Evolutionary conservation across 2,797 vertebrate species (phyloP).

Genomic region (Crypturellus tataupa): DNA sequence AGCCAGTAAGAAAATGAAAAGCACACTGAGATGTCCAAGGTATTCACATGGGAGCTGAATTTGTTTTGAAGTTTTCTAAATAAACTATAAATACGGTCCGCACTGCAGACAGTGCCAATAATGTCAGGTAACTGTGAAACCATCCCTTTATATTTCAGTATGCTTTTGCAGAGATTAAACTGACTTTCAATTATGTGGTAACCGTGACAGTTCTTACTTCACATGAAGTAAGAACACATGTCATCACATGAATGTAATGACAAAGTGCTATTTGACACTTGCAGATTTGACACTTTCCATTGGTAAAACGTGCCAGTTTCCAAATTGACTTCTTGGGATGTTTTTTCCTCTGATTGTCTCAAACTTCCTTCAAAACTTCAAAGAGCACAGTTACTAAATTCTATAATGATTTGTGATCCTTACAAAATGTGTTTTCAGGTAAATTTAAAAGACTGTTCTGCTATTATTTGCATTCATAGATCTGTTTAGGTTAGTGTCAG

Average conservation of each 20-base stretch:
- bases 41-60: background rate
- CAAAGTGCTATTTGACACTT: background rate
- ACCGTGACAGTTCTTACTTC: slow-evolving; percentile 46
- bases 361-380: slow-evolving; percentile 33
- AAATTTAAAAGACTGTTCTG: background rate
- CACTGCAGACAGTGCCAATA: background rate
- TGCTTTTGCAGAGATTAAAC: slow-evolving; percentile 19
- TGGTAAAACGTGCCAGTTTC: slow-evolving; percentile 10
- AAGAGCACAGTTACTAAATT: slow-evolving; percentile 13
- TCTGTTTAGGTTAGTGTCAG: background rate
- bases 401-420: background rate
- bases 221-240: too few relatives aligned
- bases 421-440: background rate
- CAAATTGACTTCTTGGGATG: background rate
- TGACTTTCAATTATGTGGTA: background rate
- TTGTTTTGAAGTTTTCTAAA: slow-evolving; percentile 7
- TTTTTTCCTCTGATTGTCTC: background rate
- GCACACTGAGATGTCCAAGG: background rate
- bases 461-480: background rate
- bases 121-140: background rate
- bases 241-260: slow-evolving; percentile 18
- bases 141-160: background rate
- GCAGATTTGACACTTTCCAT: background rate
- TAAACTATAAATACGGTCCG: background rate
- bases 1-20: slow-evolving; percentile 25